Evolutionary conservation across 1,140 invertebrate species (phyloP).

Genomic region (Neoseiulus cucumeris): DNA sequence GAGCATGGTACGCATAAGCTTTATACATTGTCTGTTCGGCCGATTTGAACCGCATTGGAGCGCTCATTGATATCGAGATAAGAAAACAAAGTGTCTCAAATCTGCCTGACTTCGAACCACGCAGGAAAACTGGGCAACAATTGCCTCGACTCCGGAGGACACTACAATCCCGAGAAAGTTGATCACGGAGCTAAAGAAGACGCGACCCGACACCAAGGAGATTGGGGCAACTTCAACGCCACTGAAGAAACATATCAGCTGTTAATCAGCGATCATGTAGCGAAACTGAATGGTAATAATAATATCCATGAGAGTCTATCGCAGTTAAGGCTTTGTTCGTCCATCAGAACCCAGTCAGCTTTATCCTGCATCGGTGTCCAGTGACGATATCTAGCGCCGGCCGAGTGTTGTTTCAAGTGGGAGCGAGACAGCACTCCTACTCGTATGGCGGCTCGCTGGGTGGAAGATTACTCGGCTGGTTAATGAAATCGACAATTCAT

Average conservation of each 20-base stretch:
- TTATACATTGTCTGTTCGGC: constrained; percentile 20
- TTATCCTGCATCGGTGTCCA: no score
- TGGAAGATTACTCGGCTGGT: no score
- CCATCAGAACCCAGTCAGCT: no score
- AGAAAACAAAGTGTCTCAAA: no score
- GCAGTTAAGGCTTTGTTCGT: no score
- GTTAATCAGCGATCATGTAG: constrained; percentile 15
- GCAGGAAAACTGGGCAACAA: constrained; percentile 15
- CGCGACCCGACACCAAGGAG: constrained; percentile 34
- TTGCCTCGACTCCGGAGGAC: constrained; percentile 29
- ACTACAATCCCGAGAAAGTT: constrained; percentile 30
- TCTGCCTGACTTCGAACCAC: background rate
- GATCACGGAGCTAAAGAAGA: constrained; percentile 32
- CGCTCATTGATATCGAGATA: no score
- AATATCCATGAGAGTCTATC: no score
- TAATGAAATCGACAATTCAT: no score
- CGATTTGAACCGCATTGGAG: constrained; percentile 19
- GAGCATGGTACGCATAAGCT: constrained; percentile 24
- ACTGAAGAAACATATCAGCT: constrained; percentile 8
- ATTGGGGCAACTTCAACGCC: constrained; percentile 29
- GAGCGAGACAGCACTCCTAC: no score
- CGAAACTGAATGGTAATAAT: constrained; percentile 16
- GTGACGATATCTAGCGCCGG: no score
- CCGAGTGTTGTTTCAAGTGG: no score
- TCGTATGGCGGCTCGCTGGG: no score